Evolutionary conservation across 2,797 vertebrate genomes (phyloP).

Genomic region (Parambassis ranga): DNA sequence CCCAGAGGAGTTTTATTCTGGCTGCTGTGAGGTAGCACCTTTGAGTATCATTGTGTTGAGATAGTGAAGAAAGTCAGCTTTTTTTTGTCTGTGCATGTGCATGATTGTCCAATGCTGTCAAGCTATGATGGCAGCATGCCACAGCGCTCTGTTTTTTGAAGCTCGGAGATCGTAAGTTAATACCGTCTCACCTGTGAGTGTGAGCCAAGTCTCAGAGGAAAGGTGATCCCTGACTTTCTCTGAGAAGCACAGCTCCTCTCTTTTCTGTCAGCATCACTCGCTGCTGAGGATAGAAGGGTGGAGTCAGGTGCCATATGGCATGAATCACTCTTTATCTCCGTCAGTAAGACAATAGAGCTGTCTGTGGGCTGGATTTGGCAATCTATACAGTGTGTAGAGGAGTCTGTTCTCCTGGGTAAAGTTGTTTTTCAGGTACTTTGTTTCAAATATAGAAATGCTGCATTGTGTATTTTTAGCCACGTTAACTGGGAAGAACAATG

Average conservation of each 20-base stretch:
- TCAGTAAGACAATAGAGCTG: slow-evolving; percentile 17
- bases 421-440: slow-evolving; percentile 20
- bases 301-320: slow-evolving; percentile 40
- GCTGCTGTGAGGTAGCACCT: slow-evolving; percentile 25
- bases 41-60: neutral
- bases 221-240: slow-evolving; percentile 39
- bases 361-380: slow-evolving; percentile 10
- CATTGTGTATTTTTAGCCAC: neutral
- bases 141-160: slow-evolving; percentile 31
- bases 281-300: slow-evolving; percentile 13
- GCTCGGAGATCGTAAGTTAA: slow-evolving; percentile 41
- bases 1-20: slow-evolving; percentile 37
- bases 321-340: slow-evolving; percentile 32
- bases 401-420: slow-evolving; percentile 9
- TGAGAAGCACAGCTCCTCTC: slow-evolving; percentile 19
- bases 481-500: too few relatives aligned
- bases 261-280: slow-evolving; percentile 41
- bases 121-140: slow-evolving; percentile 17
- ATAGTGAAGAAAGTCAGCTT: neutral
- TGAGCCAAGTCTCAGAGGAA: slow-evolving; percentile 38
- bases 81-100: slow-evolving; percentile 40
- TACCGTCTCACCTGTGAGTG: slow-evolving; percentile 27
- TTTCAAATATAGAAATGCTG: slow-evolving; percentile 10
- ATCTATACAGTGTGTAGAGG: neutral
- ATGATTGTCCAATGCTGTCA: slow-evolving; percentile 28